Percentiles rank a stretch among this genome's conserved stretches.
phyloP scores from a whole-genome alignment of 2,888 invertebrate genomes.

The Chrysolina oricalcia region DNA sequence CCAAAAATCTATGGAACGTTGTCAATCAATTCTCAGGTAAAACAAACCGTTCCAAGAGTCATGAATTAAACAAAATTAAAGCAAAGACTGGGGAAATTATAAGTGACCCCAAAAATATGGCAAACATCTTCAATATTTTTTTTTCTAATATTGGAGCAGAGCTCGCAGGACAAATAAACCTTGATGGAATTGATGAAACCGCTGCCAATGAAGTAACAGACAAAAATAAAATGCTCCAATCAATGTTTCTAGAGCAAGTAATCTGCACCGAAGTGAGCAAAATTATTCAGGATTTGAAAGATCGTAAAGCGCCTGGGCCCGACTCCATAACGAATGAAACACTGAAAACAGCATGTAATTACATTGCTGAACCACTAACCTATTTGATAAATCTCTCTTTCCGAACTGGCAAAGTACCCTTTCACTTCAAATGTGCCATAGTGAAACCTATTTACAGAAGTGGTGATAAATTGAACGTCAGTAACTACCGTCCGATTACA shows the following conservation, averaged over 20 bases:
- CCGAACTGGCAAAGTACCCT: no score
- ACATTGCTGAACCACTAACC: no score
- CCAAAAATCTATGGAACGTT: slow-evolving; percentile 10
- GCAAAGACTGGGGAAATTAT: not conserved
- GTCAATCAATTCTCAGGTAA: not conserved
- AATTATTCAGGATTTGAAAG: not conserved
- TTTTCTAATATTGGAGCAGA: not conserved
- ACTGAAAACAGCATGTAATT: no score
- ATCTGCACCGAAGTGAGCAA: not conserved
- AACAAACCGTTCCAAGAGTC: not conserved
- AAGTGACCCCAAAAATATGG: not conserved
- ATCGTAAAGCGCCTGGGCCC: not conserved
- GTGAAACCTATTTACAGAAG: no score
- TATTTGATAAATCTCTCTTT: no score
- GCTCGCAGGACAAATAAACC: not conserved
- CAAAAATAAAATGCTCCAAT: not conserved
- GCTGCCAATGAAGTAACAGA: no score
- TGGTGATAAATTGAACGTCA: no score
- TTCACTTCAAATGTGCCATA: no score
- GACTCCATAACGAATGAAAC: no score
- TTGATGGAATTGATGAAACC: no score
- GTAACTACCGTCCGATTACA: no score
- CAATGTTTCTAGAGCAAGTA: not conserved
- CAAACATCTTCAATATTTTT: not conserved
- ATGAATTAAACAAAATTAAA: not conserved